Evolutionary conservation across 1,140 invertebrate species (phyloP), one percentile per base, ranked within the genome.

Genomic region (Fopius arisanus): DNA sequence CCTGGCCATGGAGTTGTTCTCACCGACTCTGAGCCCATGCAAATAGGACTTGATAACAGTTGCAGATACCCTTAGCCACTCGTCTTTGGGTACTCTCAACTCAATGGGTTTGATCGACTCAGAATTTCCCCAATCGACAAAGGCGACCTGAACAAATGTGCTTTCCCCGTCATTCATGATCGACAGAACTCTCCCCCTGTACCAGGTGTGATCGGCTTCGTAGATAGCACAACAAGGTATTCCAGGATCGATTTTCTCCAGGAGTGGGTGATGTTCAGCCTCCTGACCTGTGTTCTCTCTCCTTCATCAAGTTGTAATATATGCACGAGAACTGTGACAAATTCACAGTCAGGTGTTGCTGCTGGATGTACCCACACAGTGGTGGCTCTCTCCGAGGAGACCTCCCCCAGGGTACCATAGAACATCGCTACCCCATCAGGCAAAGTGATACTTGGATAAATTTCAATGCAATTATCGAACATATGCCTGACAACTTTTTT

Each of bases 41-140:
- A 86, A 69, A 59, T 48, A 67, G 37, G 79, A 85, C 37, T 76
- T 77, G 3, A 83, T 66, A n/a, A 73, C 72, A 73, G 84, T 79
- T 3, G 48, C 37, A 0, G 84, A 84, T 21, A 81, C n/a, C 0
- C 71, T 26, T 0, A 80, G 1, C 83, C 83, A 87, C 59, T 83
- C 74, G 0, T 79, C 28, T 12, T 83, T 83, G 1, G 80, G 59
- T 0, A 14, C 14, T 21, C 74, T 72, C 16, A 87, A 59, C 62
- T 77, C 28, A 21, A 65, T n/a, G 5, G 43, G 23, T 48, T 75
- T 21, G 2, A 77, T 7, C 5, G 63, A 51, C 75, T 91, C 89
- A 65, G 86, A 80, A 70, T 93, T 93, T 0, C 92, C 92, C 75
- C 90, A 93, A 79, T 94, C 92, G 1, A 93, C 83, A 77, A 90